Conservation (phyloP, 2,113 vertebrate genomes). For the Todiramphus saurophagus region DNA sequence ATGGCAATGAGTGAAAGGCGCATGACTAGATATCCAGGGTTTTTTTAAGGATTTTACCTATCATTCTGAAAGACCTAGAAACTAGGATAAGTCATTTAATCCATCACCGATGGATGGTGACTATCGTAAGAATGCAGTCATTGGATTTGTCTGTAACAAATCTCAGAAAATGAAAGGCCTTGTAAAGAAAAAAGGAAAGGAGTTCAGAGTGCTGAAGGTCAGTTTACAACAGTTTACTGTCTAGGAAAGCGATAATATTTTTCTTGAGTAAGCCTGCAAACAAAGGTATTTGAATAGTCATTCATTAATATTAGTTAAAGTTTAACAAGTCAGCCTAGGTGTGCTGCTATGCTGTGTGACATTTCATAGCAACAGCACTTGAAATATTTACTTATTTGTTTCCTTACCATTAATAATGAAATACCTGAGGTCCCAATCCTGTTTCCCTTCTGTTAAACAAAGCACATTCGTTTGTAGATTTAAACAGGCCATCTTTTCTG, state of each 20-base stretch:
- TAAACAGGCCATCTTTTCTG: neutral
- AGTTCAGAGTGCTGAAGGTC: neutral
- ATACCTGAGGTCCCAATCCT: neutral
- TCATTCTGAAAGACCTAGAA: neutral
- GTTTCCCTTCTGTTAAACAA: neutral
- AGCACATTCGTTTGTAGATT: neutral
- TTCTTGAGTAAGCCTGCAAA: neutral
- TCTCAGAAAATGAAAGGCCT: neutral
- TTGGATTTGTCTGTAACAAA: neutral
- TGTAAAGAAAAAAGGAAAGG: neutral
- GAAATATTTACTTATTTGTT: neutral
- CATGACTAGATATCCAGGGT: neutral
- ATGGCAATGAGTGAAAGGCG: neutral
- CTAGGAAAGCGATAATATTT: neutral
- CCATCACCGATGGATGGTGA: neutral
- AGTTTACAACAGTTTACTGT: neutral
- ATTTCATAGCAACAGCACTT: neutral
- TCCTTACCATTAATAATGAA: neutral
- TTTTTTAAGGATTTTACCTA: neutral
- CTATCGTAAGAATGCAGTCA: fast-evolving
- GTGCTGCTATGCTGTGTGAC: neutral
- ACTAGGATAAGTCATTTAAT: neutral
- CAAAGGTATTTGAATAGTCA: neutral
- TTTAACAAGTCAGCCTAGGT: neutral
- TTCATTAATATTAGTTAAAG: neutral